These are phyloP conservation scores for Nothocercus nigrocapillus DNA, from an alignment of 2,113 vertebrate species.

Conservation along the genomic window DNA sequence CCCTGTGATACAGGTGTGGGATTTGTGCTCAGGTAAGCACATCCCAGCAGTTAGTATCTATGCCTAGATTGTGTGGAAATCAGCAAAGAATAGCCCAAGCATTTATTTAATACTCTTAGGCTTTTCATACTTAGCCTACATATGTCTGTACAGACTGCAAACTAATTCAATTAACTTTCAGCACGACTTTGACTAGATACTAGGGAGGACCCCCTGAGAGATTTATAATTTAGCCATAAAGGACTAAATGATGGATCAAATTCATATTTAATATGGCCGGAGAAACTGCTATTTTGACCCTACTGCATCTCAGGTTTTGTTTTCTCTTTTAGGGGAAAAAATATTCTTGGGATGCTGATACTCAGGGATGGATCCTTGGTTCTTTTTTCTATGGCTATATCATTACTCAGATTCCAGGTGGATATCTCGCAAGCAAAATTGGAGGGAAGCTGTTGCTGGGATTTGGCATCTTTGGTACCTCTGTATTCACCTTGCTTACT, in stretches of 20 bases:
- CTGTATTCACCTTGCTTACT: constrained; percentile 90
- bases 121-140: neutral
- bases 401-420: constrained; percentile 94
- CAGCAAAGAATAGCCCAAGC: neutral
- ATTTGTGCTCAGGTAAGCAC: neutral
- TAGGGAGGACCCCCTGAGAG: neutral
- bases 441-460: constrained; percentile 92
- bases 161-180: neutral
- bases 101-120: neutral
- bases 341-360: constrained; percentile 92
- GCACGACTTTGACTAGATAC: neutral
- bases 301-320: neutral
- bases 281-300: neutral
- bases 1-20: neutral
- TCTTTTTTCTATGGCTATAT: constrained; percentile 99
- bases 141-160: neutral
- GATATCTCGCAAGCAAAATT: constrained; percentile 88
- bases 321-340: constrained; percentile 81
- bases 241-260: neutral
- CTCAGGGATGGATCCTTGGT: constrained; percentile 96
- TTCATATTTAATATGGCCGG: neutral
- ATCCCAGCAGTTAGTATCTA: accelerated
- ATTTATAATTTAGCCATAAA: neutral
- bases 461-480: constrained; percentile 87
- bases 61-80: neutral